Conservation (phyloP, 2,113 vertebrate genomes). For the Clarias batrachus region DNA sequence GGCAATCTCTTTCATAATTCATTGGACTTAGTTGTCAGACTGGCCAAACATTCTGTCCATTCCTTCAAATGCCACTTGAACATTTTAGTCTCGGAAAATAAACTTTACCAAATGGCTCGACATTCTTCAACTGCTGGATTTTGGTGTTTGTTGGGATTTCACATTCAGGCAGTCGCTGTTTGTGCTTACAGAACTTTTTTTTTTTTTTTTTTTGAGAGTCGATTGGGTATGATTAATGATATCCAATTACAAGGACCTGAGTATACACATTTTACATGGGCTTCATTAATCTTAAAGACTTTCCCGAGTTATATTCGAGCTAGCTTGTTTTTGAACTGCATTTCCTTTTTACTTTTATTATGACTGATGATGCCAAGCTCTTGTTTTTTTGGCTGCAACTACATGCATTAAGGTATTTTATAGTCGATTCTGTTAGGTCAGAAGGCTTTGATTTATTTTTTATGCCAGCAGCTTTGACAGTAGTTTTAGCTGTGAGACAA, state of each 20-base stretch:
- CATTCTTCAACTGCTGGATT: not conserved
- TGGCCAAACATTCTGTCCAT: not conserved
- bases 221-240: constrained; percentile 15
- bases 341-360: not conserved
- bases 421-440: not conserved
- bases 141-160: not conserved
- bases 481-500: not conserved
- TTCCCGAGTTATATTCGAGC: constrained; percentile 1
- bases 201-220: not conserved
- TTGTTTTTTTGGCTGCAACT: not conserved
- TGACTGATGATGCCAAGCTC: constrained; percentile 5
- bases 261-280: not conserved
- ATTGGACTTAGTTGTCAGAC: not conserved
- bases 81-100: not conserved
- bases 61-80: not conserved
- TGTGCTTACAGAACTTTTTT: not conserved
- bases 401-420: not conserved
- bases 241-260: constrained; percentile 18
- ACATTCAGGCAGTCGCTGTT: not conserved
- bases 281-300: constrained; percentile 29
- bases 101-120: not conserved
- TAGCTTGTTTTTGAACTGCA: not conserved
- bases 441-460: not conserved
- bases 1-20: not conserved
- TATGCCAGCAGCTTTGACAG: not conserved